Percentiles rank a stretch among this genome's conserved stretches.
Conservation (phyloP, 2,797 vertebrate genomes). For the Enteromius radiatus region DNA sequence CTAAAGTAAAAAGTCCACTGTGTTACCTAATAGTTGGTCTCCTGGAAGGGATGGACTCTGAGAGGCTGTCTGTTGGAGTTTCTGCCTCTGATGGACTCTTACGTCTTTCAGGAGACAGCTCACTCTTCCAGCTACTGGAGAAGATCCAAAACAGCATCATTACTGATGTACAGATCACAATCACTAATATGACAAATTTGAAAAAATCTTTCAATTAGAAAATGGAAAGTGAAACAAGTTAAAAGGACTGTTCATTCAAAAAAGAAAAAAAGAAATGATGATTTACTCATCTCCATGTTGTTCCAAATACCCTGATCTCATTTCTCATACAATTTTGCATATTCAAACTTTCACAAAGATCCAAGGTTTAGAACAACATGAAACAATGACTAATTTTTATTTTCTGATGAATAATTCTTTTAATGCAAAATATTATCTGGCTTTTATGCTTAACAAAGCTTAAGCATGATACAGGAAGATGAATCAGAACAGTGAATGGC, state of each 20-base stretch:
- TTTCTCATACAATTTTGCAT: not conserved
- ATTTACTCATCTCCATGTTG: not conserved
- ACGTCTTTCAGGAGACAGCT: slow-evolving; percentile 65
- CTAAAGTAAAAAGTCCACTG: not conserved
- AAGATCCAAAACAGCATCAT: slow-evolving; percentile 31
- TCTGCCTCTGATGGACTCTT: slow-evolving; percentile 67
- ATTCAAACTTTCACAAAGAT: not conserved
- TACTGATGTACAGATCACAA: not conserved
- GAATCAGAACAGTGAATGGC: not conserved
- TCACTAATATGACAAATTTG: slow-evolving; percentile 8
- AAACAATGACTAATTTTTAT: not conserved
- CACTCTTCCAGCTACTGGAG: slow-evolving; percentile 75
- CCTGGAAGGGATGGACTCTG: slow-evolving; percentile 83
- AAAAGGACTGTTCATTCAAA: not conserved
- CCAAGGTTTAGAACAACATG: not conserved
- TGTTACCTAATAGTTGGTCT: slow-evolving; percentile 82
- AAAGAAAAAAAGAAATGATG: not conserved
- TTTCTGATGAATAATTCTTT: not conserved
- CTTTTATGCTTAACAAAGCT: not conserved
- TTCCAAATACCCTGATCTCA: not conserved
- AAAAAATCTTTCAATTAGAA: slow-evolving; percentile 14
- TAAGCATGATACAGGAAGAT: not conserved
- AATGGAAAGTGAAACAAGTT: not conserved
- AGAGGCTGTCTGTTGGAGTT: slow-evolving; percentile 78
- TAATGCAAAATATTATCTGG: not conserved